Evolutionary conservation across 2,113 vertebrate species (phyloP).

Genomic region (Empidonax alnorum): DNA sequence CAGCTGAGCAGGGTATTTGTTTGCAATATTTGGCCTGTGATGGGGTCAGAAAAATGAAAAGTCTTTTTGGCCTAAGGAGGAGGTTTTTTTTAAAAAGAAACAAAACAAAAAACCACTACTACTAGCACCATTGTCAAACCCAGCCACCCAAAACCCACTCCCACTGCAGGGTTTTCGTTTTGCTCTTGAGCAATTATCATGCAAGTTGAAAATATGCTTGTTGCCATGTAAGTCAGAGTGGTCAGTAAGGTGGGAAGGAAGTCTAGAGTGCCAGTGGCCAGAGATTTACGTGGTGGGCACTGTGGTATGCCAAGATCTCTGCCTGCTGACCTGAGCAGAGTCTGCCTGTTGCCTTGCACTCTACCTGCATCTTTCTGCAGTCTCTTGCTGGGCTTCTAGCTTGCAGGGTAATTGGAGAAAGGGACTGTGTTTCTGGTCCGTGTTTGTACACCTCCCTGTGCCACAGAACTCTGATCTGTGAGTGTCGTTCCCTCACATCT

Average conservation of each 20-base stretch:
- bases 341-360: not conserved
- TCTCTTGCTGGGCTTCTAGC: not conserved
- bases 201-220: not conserved
- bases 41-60: not conserved
- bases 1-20: not conserved
- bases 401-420: not conserved
- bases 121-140: not conserved
- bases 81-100: not conserved
- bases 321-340: not conserved
- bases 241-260: not conserved
- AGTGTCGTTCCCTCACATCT: accelerated
- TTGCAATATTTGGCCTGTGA: not conserved
- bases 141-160: not conserved
- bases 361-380: not conserved
- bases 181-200: not conserved
- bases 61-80: not conserved
- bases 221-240: not conserved
- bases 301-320: not conserved
- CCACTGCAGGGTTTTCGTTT: not conserved
- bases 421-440: not conserved
- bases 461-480: not conserved
- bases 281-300: not conserved
- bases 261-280: not conserved
- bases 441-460: not conserved
- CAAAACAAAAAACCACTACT: not conserved